A percentile compares a stretch with the other conserved stretches of the same genome.
phyloP scores from a whole-genome alignment of 2,113 vertebrate species.

The Numenius arquata region DNA sequence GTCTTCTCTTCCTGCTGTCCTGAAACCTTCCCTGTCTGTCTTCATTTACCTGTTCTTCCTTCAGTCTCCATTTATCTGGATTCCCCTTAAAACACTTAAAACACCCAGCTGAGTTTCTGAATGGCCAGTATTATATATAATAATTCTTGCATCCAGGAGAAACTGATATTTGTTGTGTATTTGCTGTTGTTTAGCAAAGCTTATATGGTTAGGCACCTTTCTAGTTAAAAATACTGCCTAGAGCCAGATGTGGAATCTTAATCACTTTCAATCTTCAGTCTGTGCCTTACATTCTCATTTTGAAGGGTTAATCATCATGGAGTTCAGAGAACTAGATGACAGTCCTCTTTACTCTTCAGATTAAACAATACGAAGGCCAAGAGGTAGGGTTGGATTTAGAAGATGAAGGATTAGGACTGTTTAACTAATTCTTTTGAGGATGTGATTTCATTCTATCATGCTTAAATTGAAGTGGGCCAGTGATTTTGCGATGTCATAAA shows the following conservation, averaged over 20 bases:
- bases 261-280: not conserved
- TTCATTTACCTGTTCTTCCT: not conserved
- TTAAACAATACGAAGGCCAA: conserved; percentile 13
- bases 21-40: not conserved
- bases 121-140: not conserved
- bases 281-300: not conserved
- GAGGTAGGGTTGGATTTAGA: conserved; percentile 49
- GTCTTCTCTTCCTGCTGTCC: not conserved
- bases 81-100: not conserved
- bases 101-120: not conserved
- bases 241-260: not conserved
- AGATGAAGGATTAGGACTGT: conserved; percentile 23
- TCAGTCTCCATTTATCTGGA: not conserved
- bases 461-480: conserved; percentile 17
- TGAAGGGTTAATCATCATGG: not conserved
- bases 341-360: not conserved
- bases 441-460: conserved; percentile 22
- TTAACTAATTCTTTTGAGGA: conserved; percentile 42
- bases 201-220: not conserved
- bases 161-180: not conserved
- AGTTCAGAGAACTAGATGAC: not conserved
- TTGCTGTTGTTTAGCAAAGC: not conserved
- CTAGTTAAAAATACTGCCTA: not conserved
- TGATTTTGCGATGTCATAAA: not conserved
- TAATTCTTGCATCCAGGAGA: not conserved